These are phyloP conservation scores for Harpegnathos saltator DNA, from an alignment of 1,140 invertebrate species.

Conservation along the genomic window DNA sequence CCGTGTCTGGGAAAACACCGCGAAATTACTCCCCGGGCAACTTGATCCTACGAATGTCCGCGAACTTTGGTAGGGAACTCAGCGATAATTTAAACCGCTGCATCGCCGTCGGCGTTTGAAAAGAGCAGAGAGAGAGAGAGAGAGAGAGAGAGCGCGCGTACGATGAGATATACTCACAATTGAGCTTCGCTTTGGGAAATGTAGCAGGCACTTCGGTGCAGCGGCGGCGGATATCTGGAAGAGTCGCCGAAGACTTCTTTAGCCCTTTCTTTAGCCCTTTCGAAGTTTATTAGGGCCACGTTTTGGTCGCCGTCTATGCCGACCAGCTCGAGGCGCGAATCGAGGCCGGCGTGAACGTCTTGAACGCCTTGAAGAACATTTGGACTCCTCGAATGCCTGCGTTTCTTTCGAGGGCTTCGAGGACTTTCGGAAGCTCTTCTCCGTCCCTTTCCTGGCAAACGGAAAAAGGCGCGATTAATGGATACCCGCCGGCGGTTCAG, in stretches of 20 bases:
- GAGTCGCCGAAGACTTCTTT: constrained; percentile 79
- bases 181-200: constrained; percentile 82
- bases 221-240: constrained; percentile 79
- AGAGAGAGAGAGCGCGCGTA: no score
- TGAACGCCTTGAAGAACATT: constrained; percentile 72
- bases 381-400: constrained; percentile 79
- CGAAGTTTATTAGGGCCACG: constrained; percentile 81
- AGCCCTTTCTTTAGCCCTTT: constrained; percentile 70
- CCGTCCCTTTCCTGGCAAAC: constrained; percentile 74
- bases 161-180: constrained; percentile 81
- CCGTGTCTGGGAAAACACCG: no score
- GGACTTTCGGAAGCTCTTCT: constrained; percentile 80
- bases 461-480: constrained; percentile 11
- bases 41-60: no score
- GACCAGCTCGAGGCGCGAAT: constrained; percentile 80
- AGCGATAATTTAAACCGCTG: no score
- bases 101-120: no score
- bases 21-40: no score
- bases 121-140: no score
- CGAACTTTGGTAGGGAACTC: no score
- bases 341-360: constrained; percentile 76
- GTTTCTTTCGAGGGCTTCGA: constrained; percentile 79
- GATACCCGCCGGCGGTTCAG: no score
- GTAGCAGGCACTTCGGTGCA: constrained; percentile 84
- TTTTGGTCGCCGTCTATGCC: constrained; percentile 82